Evolutionary conservation across 23 tunicate species (phyloP).

Genomic region (Phallusia fumigata): DNA sequence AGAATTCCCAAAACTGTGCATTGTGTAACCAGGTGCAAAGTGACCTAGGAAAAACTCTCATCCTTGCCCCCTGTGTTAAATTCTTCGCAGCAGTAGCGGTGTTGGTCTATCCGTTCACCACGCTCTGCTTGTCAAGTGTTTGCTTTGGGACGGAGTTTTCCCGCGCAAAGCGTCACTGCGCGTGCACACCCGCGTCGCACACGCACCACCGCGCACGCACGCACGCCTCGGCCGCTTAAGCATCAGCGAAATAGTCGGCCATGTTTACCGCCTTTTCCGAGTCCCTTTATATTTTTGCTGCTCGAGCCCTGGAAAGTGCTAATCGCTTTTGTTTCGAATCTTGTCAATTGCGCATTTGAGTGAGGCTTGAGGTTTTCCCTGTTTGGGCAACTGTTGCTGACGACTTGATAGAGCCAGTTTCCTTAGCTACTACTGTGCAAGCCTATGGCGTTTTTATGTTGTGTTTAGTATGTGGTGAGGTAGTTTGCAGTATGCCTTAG

Average conservation of each 20-base stretch:
- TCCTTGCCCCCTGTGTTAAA: too few species aligned
- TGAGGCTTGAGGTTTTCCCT: not conserved
- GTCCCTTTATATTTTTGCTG: not conserved
- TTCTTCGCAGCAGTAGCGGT: too few species aligned
- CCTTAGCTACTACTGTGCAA: too few species aligned
- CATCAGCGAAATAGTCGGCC: not conserved
- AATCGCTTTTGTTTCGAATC: conserved; percentile 2
- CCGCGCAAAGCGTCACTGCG: conserved; percentile 5
- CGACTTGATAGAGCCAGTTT: not conserved
- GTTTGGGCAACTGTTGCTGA: conserved; percentile 3
- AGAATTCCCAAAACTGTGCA: too few species aligned
- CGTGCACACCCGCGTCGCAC: not conserved
- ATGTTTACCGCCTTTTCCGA: not conserved
- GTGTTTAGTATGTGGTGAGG: too few species aligned
- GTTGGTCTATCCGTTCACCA: too few species aligned
- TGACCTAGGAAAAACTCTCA: too few species aligned
- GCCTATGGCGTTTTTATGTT: too few species aligned
- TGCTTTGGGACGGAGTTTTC: not conserved
- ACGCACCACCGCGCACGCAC: conserved; percentile 5
- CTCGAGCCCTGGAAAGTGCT: not conserved
- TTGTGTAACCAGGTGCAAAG: too few species aligned
- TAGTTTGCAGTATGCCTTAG: too few species aligned
- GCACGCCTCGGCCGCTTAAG: not conserved
- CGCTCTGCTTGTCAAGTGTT: conserved; percentile 1
- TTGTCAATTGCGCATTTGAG: not conserved